phyloP scores from a whole-genome alignment of 2,888 invertebrate species.

The Acronicta leporina region DNA sequence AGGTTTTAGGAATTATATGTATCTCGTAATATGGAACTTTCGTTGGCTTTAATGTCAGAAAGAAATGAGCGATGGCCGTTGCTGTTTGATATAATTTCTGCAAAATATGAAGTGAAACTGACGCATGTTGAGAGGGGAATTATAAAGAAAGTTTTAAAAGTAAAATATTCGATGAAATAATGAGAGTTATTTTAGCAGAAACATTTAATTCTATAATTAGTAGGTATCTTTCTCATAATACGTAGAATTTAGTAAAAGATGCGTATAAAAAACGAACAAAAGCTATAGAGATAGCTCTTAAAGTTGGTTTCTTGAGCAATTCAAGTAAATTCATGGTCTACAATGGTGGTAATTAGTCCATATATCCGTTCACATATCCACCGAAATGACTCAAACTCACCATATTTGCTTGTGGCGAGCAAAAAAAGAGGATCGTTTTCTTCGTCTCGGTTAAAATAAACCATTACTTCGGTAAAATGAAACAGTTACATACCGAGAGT shows the following conservation, averaged over 20 bases:
- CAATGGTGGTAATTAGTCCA: constrained; percentile 49
- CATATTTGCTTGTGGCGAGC: constrained; percentile 56
- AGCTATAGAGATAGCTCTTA: constrained; percentile 56
- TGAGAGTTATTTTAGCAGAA: too few relatives aligned
- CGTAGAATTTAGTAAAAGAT: constrained; percentile 14
- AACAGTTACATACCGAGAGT: constrained; percentile 24
- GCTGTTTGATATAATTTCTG: constrained; percentile 53
- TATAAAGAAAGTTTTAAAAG: constrained; percentile 1
- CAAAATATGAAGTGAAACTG: constrained; percentile 46
- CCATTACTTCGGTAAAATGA: constrained; percentile 63
- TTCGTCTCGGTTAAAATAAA: constrained; percentile 57
- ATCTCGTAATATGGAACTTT: constrained; percentile 53
- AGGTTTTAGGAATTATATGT: constrained; percentile 54
- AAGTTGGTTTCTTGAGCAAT: constrained; percentile 56
- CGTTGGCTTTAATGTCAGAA: constrained; percentile 48
- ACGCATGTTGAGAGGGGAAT: constrained; percentile 19
- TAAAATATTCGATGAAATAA: neutral
- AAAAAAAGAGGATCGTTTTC: constrained; percentile 63
- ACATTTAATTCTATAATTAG: too few relatives aligned
- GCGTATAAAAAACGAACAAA: constrained; percentile 38
- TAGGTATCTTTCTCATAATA: constrained; percentile 2
- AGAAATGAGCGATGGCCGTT: constrained; percentile 54
- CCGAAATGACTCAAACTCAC: constrained; percentile 51
- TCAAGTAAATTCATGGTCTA: constrained; percentile 56
- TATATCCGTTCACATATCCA: constrained; percentile 42